Conservation (phyloP, 2,113 vertebrate genomes). For the Thalassarche chlororhynchos region DNA sequence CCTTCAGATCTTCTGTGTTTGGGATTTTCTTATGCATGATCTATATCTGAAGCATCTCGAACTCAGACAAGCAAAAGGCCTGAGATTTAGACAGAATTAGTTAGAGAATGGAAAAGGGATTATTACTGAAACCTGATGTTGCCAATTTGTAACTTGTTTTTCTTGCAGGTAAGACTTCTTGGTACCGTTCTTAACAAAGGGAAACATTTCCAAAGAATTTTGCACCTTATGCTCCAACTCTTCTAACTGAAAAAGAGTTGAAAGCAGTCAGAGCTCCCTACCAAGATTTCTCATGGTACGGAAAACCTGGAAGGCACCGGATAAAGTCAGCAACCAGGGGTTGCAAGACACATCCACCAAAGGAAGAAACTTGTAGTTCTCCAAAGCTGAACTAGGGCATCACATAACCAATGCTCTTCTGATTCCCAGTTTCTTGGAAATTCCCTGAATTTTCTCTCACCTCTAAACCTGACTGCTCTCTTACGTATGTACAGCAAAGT, state of each 20-base stretch:
- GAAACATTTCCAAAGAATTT: neutral
- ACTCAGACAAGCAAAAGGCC: neutral
- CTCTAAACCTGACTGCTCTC: neutral
- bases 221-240: neutral
- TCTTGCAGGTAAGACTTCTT: neutral
- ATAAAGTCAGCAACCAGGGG: neutral
- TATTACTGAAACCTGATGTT: constrained; percentile 29
- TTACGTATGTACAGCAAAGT: neutral
- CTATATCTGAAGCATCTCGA: neutral
- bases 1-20: neutral
- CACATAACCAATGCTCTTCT: neutral
- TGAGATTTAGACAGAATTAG: constrained; percentile 31
- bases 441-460: neutral
- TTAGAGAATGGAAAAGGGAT: constrained; percentile 15
- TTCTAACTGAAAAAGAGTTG: neutral
- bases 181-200: neutral
- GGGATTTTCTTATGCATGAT: neutral
- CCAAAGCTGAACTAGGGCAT: neutral
- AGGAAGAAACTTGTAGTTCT: neutral
- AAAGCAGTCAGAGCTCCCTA: neutral
- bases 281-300: neutral
- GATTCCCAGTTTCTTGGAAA: neutral
- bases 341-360: neutral
- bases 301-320: neutral
- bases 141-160: constrained; percentile 8